Conservation (phyloP, 2,888 invertebrate species). For the Ommatoiulus sabulosus region DNA sequence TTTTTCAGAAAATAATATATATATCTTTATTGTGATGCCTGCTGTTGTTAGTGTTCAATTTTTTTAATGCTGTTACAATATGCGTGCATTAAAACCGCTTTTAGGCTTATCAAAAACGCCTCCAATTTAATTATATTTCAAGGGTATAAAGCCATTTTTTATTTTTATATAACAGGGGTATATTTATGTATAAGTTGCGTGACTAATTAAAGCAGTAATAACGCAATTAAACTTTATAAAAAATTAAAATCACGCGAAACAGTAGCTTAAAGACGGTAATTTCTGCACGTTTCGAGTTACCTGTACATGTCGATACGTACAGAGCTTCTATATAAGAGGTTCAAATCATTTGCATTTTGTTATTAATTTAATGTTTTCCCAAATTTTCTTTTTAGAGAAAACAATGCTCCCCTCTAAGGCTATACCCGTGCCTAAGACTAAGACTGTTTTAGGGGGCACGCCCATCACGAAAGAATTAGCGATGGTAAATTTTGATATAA, state of each 20-base stretch:
- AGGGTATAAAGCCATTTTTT: not conserved
- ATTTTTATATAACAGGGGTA: not conserved
- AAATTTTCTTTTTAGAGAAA: slow-evolving; percentile 13
- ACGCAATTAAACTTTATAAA: not conserved
- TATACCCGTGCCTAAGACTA: slow-evolving; percentile 29
- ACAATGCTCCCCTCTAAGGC: slow-evolving; percentile 16
- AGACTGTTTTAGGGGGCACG: not conserved
- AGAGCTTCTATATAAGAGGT: too few relatives aligned
- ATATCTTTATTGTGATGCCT: too few relatives aligned
- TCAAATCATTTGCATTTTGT: not conserved
- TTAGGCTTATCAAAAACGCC: not conserved
- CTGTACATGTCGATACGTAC: too few relatives aligned
- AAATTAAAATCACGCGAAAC: not conserved
- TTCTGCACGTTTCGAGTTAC: too few relatives aligned
- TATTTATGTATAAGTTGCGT: not conserved
- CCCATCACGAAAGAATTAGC: slow-evolving; percentile 50
- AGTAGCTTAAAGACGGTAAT: too few relatives aligned
- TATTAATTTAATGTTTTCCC: not conserved
- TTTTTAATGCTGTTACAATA: not conserved
- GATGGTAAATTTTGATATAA: not conserved
- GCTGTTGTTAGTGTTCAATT: too few relatives aligned
- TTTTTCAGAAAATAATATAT: too few relatives aligned
- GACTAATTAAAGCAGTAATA: not conserved
- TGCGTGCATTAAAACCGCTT: not conserved
- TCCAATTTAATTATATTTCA: not conserved